A percentile compares a stretch with the other conserved stretches of the same genome.
Evolutionary conservation across 2,113 vertebrate genomes (phyloP).

Genomic region (Hymenochirus boettgeri): DNA sequence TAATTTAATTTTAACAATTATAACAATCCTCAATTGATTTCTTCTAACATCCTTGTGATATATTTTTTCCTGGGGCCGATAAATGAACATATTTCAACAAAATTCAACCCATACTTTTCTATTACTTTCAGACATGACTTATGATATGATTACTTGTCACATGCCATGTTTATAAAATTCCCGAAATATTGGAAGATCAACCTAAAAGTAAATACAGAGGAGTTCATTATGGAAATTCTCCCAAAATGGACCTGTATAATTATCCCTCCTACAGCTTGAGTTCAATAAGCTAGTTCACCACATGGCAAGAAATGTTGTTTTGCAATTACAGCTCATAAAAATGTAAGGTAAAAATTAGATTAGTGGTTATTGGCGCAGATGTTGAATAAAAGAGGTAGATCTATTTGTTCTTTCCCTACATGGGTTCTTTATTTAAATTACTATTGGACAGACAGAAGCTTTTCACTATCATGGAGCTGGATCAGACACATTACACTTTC

Average conservation of each 20-base stretch:
- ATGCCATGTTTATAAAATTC: conserved; percentile 38
- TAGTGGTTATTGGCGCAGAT: conserved; percentile 42
- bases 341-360: conserved; percentile 44
- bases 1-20: too few species aligned
- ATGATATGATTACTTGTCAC: conserved; percentile 33
- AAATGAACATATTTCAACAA: too few species aligned
- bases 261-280: conserved; percentile 42
- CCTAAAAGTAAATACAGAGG: conserved; percentile 41
- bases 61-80: too few species aligned
- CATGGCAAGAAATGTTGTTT: conserved; percentile 43
- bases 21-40: too few species aligned
- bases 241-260: conserved; percentile 41
- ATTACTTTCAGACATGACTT: background rate
- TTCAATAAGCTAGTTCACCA: conserved; percentile 44
- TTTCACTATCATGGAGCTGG: conserved; percentile 22
- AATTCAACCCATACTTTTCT: background rate
- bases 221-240: conserved; percentile 42
- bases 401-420: conserved; percentile 42
- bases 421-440: conserved; percentile 38
- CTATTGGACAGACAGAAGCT: conserved; percentile 32
- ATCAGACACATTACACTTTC: conserved; percentile 23
- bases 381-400: conserved; percentile 41
- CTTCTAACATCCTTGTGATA: too few species aligned
- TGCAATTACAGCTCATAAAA: conserved; percentile 43
- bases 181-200: conserved; percentile 30